These are phyloP conservation scores for Lethrus apterus DNA, from an alignment of 1,140 invertebrate species.

Conservation along the genomic window DNA sequence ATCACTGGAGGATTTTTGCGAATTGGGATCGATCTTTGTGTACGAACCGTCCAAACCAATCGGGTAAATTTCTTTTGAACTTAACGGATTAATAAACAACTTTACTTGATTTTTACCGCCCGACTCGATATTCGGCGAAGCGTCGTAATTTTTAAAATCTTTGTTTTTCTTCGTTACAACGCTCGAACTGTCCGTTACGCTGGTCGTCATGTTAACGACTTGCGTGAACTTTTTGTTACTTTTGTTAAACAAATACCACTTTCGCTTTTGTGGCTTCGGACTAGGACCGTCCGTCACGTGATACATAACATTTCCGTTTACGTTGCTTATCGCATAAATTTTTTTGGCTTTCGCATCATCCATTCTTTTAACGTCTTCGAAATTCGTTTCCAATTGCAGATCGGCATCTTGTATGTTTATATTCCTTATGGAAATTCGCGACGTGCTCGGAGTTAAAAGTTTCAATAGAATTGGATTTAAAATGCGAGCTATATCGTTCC, in stretches of 20 bases:
- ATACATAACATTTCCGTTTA: conserved; percentile 80
- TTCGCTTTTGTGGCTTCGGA: conserved; percentile 35
- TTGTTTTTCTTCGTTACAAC: conserved; percentile 38
- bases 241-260: conserved; percentile 38
- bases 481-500: conserved; percentile 69
- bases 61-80: conserved; percentile 38
- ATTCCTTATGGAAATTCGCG: conserved; percentile 78
- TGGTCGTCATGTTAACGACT: conserved; percentile 35
- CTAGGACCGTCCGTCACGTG: conserved; percentile 52
- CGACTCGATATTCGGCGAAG: conserved; percentile 29
- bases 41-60: conserved; percentile 36
- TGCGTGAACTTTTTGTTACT: conserved; percentile 31
- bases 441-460: conserved; percentile 73
- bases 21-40: conserved; percentile 29
- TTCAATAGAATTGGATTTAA: conserved; percentile 74
- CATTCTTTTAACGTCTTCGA: conserved; percentile 38
- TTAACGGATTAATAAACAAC: conserved; percentile 48
- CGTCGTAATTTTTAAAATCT: conserved; percentile 34
- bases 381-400: conserved; percentile 38
- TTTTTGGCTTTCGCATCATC: conserved; percentile 48
- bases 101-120: conserved; percentile 40
- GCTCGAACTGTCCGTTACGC: conserved; percentile 31
- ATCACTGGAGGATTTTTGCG: conserved; percentile 34
- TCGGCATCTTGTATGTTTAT: conserved; percentile 69
- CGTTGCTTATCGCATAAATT: conserved; percentile 80